Percentiles rank a stretch among this genome's conserved stretches.
These are phyloP conservation scores for Pyrgus malvae DNA, from an alignment of 2,888 invertebrate genomes.

Conservation along the genomic window DNA sequence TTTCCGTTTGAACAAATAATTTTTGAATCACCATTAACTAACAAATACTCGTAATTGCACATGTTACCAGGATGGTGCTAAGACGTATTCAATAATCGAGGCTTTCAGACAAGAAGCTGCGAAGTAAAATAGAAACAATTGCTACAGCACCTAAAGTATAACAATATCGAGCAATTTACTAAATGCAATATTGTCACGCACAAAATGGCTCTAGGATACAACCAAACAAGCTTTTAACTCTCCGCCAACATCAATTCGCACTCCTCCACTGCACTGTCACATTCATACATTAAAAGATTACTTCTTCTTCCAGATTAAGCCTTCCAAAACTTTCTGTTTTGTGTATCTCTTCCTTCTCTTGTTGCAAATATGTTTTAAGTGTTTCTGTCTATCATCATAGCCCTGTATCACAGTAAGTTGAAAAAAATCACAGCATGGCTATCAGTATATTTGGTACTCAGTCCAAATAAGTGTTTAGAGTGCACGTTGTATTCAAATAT, in stretches of 20 bases:
- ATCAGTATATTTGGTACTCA: conserved; percentile 64
- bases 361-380: conserved; percentile 49
- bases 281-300: conserved; percentile 60
- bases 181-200: conserved; percentile 48
- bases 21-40: conserved; percentile 13
- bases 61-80: conserved; percentile 28
- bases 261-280: conserved; percentile 64
- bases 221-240: conserved; percentile 56
- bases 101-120: conserved; percentile 24
- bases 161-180: conserved; percentile 17
- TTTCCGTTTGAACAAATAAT: too few relatives aligned
- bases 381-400: conserved; percentile 61
- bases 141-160: conserved; percentile 21
- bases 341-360: conserved; percentile 58
- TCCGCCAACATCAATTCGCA: conserved; percentile 52
- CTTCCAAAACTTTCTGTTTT: conserved; percentile 54
- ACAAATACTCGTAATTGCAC: conserved; percentile 12
- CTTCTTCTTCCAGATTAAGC: conserved; percentile 53
- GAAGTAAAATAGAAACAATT: conserved; percentile 18
- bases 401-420: conserved; percentile 53
- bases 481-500: conserved; percentile 75
- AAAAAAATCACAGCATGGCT: conserved; percentile 67
- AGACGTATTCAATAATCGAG: conserved; percentile 15
- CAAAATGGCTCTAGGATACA: conserved; percentile 68
- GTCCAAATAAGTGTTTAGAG: conserved; percentile 73